These are phyloP conservation scores for Eriocheir sinensis DNA, from an alignment of 1,140 invertebrate species.

Conservation along the genomic window DNA sequence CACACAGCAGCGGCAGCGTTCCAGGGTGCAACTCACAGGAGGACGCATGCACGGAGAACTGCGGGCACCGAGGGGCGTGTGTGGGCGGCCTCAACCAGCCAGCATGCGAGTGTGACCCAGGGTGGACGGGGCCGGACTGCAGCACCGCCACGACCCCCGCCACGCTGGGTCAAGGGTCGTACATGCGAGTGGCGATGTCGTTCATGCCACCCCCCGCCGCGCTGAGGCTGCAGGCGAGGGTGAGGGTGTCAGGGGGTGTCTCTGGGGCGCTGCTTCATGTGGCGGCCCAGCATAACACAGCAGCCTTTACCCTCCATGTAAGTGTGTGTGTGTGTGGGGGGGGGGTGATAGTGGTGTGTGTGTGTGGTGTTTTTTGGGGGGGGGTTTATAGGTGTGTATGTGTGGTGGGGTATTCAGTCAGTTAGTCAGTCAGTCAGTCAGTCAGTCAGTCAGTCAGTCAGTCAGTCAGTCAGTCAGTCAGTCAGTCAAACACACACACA, in stretches of 20 bases:
- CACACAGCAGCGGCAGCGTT: conserved; percentile 89
- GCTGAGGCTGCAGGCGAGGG: conserved; percentile 94
- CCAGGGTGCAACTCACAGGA: conserved; percentile 95
- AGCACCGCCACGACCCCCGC: conserved; percentile 91
- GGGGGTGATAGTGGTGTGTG: too few relatives aligned
- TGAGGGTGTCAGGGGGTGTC: conserved; percentile 95
- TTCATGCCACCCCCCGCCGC: conserved; percentile 95
- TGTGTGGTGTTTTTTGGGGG: too few relatives aligned
- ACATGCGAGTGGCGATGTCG: conserved; percentile 96
- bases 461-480: too few relatives aligned
- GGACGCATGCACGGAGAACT: conserved; percentile 90
- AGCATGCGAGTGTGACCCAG: conserved; percentile 94
- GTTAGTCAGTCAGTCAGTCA: too few relatives aligned
- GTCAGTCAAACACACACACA: too few relatives aligned
- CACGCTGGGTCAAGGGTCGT: conserved; percentile 92
- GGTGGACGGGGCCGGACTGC: conserved; percentile 89
- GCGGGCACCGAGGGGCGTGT: conserved; percentile 95
- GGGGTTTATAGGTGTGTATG: neutral
- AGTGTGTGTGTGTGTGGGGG: neutral
- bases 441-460: neutral
- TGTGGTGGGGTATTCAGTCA: neutral
- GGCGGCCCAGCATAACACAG: conserved; percentile 93
- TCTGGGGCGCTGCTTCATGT: conserved; percentile 86
- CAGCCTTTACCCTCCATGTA: conserved; percentile 93
- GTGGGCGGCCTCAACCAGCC: conserved; percentile 92